Base-by-base conservation (phyloP, 2,797 vertebrate genomes). In the Gallinago nigripennis region DNA sequence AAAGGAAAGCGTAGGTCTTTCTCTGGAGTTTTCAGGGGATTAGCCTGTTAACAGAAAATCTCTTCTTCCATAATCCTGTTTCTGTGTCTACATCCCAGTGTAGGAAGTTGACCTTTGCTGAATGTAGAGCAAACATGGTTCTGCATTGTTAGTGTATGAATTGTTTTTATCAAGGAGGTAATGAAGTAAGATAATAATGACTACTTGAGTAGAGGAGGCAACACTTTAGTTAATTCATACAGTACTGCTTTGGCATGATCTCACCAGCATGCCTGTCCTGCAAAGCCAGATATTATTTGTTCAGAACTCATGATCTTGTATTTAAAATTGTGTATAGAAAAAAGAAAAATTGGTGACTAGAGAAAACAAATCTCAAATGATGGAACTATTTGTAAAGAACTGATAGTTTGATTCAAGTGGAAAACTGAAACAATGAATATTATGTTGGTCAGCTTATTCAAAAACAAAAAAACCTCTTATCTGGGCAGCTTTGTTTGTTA, bases 41-140 rank as follows among this genome's bases (percentile, higher is more conserved):
- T 86, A 88, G 16, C 0, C 1, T 69, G 66, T 72, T 92, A 86
- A 78, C 61, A 86, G 82, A 70, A 93, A 72, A 69, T 43, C 16
- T 75, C 1, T 1, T 86, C 57, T 92, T 90, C 35, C 30, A 1
- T 90, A 93, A 72, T 90, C 71, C 30, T 58, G 11, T 57, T 85
- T 90, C 41, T 91, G 43, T 76, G 35, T 70, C 56, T 92, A 48
- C 35, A 84, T 24, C 23, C 11, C 9, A 2, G 16, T 64, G 54
- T n/a, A 82, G 73, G 56, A 86, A 82, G 80, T 70, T 95, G 88
- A 66, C 81, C 72, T 95, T 92, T 78, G 69, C 48, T 70, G 50
- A 88, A 25, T 14, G 31, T 43, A 83, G 50, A 88, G n/a, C 61
- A 76, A 86, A 76, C n/a, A 6, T 30, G 31, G 9, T 28, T 82